Percentiles rank a stretch among this genome's conserved stretches.
These are phyloP conservation scores for Sminthurides aquaticus DNA, from an alignment of 2,888 invertebrate species.

Conservation along the genomic window DNA sequence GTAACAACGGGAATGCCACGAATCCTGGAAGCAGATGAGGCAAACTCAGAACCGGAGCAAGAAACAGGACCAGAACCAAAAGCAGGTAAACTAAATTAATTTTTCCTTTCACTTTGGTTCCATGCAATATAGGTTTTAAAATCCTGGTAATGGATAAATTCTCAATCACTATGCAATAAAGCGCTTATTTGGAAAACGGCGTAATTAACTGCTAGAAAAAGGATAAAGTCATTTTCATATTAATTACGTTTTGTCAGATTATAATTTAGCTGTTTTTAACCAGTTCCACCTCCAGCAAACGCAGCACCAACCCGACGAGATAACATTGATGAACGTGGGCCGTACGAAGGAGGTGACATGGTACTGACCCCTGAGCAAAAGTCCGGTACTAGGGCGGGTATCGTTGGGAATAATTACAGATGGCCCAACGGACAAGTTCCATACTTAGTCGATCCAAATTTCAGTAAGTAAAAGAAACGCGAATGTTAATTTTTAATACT, in stretches of 20 bases:
- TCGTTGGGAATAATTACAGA: not conserved
- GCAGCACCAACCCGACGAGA: not conserved
- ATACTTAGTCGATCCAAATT: slow-evolving; percentile 5
- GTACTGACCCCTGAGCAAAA: not conserved
- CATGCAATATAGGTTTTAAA: not conserved
- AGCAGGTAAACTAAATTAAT: too few relatives aligned
- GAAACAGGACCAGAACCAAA: not conserved
- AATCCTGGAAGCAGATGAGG: not conserved
- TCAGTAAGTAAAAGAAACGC: slow-evolving; percentile 8
- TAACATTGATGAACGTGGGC: slow-evolving; percentile 10
- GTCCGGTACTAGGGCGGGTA: not conserved
- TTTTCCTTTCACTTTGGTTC: not conserved
- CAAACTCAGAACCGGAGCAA: not conserved
- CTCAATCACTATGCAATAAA: not conserved
- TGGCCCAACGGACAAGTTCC: slow-evolving; percentile 14
- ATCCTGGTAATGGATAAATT: not conserved
- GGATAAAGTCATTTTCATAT: not conserved
- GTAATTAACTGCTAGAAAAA: not conserved
- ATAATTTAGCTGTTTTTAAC: too few relatives aligned
- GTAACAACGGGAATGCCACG: not conserved
- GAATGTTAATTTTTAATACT: not conserved
- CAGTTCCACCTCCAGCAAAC: too few relatives aligned
- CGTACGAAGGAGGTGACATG: slow-evolving; percentile 14
- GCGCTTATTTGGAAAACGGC: not conserved
- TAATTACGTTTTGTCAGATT: too few relatives aligned